These are phyloP conservation scores for Hyperopisus bebe DNA, from an alignment of 2,113 vertebrate species.

Conservation along the genomic window DNA sequence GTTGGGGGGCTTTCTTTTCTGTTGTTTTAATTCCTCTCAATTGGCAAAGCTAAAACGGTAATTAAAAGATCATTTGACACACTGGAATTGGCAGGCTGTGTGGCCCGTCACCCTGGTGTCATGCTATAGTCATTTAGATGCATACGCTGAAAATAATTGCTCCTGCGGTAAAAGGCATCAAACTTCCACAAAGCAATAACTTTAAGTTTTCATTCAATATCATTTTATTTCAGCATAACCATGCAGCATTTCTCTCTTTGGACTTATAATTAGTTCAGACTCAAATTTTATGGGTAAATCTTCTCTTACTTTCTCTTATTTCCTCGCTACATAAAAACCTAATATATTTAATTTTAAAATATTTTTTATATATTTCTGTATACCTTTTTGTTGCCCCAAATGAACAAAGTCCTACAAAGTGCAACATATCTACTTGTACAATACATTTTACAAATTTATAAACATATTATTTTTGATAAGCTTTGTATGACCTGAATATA, in stretches of 20 bases:
- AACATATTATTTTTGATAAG: background rate
- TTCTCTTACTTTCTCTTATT: background rate
- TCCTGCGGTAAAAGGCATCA: background rate
- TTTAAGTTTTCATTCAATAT: background rate
- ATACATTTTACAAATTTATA: background rate
- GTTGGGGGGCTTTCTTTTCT: constrained; percentile 8
- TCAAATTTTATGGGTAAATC: background rate
- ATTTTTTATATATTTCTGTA: background rate
- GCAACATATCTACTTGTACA: background rate
- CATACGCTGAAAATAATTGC: background rate
- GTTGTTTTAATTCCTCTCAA: constrained; percentile 41
- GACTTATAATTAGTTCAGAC: background rate
- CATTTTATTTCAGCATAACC: background rate
- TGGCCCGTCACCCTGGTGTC: background rate
- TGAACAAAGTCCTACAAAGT: background rate
- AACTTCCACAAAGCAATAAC: background rate
- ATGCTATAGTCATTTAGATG: background rate
- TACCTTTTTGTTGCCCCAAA: background rate
- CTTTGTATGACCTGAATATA: background rate
- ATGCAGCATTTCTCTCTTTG: background rate
- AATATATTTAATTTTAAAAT: background rate
- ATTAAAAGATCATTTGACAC: constrained; percentile 45
- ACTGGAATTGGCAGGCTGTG: constrained; percentile 35
- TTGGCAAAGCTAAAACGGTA: constrained; percentile 42
- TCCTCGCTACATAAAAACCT: background rate